Conservation (phyloP, 2,113 vertebrate genomes). For the Pseudopodoces humilis region DNA sequence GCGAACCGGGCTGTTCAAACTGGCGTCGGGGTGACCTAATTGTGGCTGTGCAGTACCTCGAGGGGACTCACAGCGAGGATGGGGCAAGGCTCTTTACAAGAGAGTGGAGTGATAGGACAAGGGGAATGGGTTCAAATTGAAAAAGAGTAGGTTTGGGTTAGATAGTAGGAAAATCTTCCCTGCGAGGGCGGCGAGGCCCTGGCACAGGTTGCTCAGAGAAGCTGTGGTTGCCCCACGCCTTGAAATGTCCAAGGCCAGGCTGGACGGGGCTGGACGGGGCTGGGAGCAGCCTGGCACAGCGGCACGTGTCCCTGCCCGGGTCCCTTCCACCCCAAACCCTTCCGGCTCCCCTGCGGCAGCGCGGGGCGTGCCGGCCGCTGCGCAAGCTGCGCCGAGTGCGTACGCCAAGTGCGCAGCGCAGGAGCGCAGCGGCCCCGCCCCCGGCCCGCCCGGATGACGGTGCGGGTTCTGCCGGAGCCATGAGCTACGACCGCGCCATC, state of each 20-base stretch:
- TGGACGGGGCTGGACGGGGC: neutral
- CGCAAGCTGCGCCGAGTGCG: neutral
- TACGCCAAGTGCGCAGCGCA: neutral
- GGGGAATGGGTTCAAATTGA: neutral
- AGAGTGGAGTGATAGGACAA: neutral
- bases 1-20: rapidly evolving
- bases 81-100: no score
- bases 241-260: neutral
- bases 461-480: slow-evolving; percentile 45
- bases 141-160: no score
- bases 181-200: neutral
- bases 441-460: neutral
- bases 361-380: neutral
- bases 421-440: neutral
- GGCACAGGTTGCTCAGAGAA: neutral
- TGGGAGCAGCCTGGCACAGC: rapidly evolving
- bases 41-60: neutral
- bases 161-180: neutral
- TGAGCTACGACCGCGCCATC: slow-evolving; percentile 88
- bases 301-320: neutral
- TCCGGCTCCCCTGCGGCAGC: neutral
- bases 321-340: rapidly evolving
- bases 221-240: neutral
- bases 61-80: neutral
- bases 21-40: neutral